Conservation (phyloP, 2,888 invertebrate genomes). For the Agrochola macilenta region DNA sequence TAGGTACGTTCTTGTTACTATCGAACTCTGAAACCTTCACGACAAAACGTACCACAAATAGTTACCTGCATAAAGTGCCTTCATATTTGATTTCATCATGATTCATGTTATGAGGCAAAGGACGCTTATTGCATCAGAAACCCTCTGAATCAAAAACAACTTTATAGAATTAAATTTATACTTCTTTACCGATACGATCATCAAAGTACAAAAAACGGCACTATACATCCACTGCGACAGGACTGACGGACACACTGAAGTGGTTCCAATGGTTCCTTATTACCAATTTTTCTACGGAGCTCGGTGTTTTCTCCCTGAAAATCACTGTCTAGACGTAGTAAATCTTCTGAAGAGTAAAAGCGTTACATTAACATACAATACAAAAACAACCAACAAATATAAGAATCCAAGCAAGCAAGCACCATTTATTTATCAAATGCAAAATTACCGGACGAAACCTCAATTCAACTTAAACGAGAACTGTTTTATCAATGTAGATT, state of each 20-base stretch:
- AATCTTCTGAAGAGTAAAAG: not conserved
- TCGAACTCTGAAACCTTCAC: constrained; percentile 9
- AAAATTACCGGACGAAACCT: not conserved
- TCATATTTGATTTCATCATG: too few relatives aligned
- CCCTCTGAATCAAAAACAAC: too few relatives aligned
- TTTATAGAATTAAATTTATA: not conserved
- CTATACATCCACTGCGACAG: not conserved
- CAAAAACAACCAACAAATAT: not conserved
- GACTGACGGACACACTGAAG: not conserved
- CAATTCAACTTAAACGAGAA: too few relatives aligned
- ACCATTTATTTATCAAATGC: not conserved
- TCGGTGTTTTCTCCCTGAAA: constrained; percentile 7
- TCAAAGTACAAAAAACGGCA: not conserved
- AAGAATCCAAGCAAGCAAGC: not conserved
- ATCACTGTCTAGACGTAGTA: not conserved
- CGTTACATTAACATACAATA: not conserved
- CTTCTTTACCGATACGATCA: not conserved
- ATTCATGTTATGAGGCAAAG: not conserved
- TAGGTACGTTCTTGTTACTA: constrained; percentile 6
- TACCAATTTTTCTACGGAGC: not conserved
- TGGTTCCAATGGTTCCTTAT: not conserved
- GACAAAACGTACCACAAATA: not conserved
- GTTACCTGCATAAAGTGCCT: not conserved
- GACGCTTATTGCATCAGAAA: not conserved
- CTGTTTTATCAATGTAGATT: not conserved